phyloP scores from a whole-genome alignment of 2,888 invertebrate species.

The Cheilosia variabilis region DNA sequence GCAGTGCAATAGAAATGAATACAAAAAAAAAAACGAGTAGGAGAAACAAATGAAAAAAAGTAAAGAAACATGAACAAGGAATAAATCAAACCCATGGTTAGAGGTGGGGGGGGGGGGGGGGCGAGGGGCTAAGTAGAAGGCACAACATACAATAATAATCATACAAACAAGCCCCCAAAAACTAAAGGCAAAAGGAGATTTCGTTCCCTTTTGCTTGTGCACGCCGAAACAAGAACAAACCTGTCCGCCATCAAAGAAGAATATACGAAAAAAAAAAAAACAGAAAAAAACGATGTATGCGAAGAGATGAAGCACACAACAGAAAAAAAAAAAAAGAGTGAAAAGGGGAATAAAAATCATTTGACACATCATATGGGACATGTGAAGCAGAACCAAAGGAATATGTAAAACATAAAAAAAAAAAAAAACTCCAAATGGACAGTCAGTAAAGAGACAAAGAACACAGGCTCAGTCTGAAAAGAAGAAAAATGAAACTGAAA shows the following conservation, averaged over 20 bases:
- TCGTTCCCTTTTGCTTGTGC: constrained; percentile 28
- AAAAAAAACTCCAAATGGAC: constrained; percentile 46
- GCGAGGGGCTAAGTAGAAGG: constrained; percentile 9
- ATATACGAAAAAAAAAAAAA: constrained; percentile 36
- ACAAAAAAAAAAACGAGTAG: constrained; percentile 14
- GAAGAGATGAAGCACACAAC: constrained; percentile 42
- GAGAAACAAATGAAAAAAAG: constrained; percentile 30
- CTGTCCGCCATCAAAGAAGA: constrained; percentile 70
- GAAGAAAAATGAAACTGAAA: constrained; percentile 37
- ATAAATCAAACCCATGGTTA: constrained; percentile 67
- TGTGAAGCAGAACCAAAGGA: constrained; percentile 72
- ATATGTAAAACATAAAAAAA: constrained; percentile 60
- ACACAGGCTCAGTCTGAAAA: constrained; percentile 25
- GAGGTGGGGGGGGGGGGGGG: no score
- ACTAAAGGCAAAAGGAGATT: constrained; percentile 55
- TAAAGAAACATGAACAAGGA: constrained; percentile 62
- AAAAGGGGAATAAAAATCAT: constrained; percentile 64
- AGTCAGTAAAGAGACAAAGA: constrained; percentile 60
- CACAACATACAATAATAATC: constrained; percentile 43
- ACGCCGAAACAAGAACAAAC: constrained; percentile 68
- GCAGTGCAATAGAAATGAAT: constrained; percentile 64
- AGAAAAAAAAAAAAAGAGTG: constrained; percentile 40
- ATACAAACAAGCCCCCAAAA: constrained; percentile 68
- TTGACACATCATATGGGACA: constrained; percentile 74
- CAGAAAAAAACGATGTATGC: constrained; percentile 37